These are phyloP conservation scores for Chaetorhynchus papuensis DNA, from an alignment of 2,113 vertebrate genomes.

Conservation along the genomic window DNA sequence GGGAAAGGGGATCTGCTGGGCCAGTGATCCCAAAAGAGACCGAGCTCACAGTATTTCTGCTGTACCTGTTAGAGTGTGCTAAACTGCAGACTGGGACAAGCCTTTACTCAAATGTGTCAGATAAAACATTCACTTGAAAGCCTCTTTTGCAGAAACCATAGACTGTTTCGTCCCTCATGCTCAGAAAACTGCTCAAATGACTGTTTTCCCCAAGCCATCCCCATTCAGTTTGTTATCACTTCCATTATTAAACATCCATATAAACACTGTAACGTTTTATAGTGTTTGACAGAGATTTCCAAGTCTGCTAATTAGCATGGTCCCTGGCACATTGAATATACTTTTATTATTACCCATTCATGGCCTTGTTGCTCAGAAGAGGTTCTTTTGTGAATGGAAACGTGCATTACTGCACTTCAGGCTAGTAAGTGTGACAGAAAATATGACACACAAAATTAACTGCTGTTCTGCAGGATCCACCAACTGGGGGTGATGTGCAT, in stretches of 20 bases:
- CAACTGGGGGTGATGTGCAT: not conserved
- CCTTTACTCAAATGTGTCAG: not conserved
- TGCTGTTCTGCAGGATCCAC: not conserved
- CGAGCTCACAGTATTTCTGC: not conserved
- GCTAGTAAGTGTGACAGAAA: conserved; percentile 21
- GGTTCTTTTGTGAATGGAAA: conserved; percentile 25
- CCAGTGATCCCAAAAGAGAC: not conserved
- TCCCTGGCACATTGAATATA: not conserved
- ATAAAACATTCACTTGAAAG: not conserved
- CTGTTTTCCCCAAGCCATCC: not conserved
- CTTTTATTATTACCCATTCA: conserved; percentile 17
- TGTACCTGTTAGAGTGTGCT: not conserved
- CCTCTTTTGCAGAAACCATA: not conserved
- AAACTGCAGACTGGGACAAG: not conserved
- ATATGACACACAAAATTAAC: conserved; percentile 27
- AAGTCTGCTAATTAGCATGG: conserved; percentile 21
- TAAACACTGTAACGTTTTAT: conserved; percentile 6
- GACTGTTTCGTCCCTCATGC: not conserved
- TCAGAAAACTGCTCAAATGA: not conserved
- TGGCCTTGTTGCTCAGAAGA: not conserved
- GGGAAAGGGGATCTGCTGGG: not conserved
- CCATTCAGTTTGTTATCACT: not conserved
- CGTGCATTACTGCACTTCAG: not conserved
- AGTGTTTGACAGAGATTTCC: conserved; percentile 18
- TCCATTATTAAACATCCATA: conserved; percentile 43